Evolutionary conservation across 1,140 invertebrate genomes (phyloP), one percentile per base, ranked within the genome.

Genomic region (Heliothis virescens): DNA sequence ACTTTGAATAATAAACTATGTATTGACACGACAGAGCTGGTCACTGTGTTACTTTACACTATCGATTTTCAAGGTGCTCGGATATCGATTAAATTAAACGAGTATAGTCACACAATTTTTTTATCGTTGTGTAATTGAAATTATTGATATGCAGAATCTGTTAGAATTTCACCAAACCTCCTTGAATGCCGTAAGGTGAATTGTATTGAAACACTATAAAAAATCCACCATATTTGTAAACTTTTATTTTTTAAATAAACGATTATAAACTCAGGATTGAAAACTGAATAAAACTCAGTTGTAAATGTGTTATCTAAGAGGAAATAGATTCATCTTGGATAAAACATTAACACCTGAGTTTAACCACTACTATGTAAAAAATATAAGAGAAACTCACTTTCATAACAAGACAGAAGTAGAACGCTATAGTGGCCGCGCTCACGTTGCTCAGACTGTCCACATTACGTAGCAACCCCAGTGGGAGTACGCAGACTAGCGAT

Each of bases 391-490:
- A 18, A 83, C 84, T 95, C 95, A 98, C 98, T 95, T 99, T 98
- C 13, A 98, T 91, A 80, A 98, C 97, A 48, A 99, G 96, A 89
- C 97, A 97, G 74, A 97, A 95, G 92, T 99, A 99, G 95, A 99
- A 99, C 0, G 96, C 96, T 81, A 99, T 97, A 13, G 98, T 98
- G 2, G 98, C 96, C 5, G 97, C 98, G 86, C 97, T 98, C 79
- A 99, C 97, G 84, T 97, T 97, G 60, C 97, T 97, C 52, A 99
- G 95, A 91, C 98, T 99, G 85, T 99, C 97, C 50, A 99, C 97
- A 95, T 99, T 98, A 83, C 97, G 96, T n/a, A 99, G 93, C 81
- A 99, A 94, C 10, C 98, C 98, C 72, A 99, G 93, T 0, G 99
- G 99, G 55, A 99, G 93, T 60, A 99, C 97, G 87, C 99, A 97